Base-by-base conservation (phyloP, 2,888 invertebrate species). In the Sycophila texana region DNA sequence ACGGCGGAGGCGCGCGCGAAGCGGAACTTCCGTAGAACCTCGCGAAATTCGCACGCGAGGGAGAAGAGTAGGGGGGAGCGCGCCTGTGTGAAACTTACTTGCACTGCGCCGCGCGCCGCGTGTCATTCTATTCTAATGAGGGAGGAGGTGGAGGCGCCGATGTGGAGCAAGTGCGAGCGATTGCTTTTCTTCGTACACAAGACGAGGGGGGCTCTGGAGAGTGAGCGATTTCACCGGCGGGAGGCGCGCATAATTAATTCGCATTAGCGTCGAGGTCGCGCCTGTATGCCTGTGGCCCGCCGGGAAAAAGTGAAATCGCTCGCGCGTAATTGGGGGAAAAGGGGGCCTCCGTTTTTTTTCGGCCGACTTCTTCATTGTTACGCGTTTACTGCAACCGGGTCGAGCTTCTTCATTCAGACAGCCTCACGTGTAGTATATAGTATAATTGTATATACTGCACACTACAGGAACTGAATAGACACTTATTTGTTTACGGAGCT, bases 61-160 rank as follows among this genome's bases (percentile, higher is more conserved):
- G 39, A n/a, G n/a, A n/a, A n/a, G n/a, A n/a, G n/a, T n/a, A n/a
- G n/a, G 39, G 39, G 39, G 39, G 39, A 10, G 39, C 10, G 39
- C 10, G 39, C 0, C 39, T 39, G 39, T 39, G 39, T 39, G 39
- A 39, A 39, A 39, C 39, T 39, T 39, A 39, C 61, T 30, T 12
- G 26, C 57, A 49, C 55, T 61, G 13, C 22, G 26, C 10, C 47
- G 51, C 20, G 26, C 70, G 68, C 10, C 16, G 47, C 53, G 20
- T 74, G 80, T 81, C 77, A 81, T 81, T 77, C 77, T 72, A 81
- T 81, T 77, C 63, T 81, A 74, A 77, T 67, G 74, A 74, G 74
- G 66, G 67, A 80, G 58, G 13, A 13, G 53, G 13, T 14, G 18
- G 53, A n/a, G 7, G n/a, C 13, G 18, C 30, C 26, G 49, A 75